Percentiles rank a stretch among this genome's conserved stretches.
phyloP scores from a whole-genome alignment of 2,113 vertebrate genomes.

The Willisornis vidua region DNA sequence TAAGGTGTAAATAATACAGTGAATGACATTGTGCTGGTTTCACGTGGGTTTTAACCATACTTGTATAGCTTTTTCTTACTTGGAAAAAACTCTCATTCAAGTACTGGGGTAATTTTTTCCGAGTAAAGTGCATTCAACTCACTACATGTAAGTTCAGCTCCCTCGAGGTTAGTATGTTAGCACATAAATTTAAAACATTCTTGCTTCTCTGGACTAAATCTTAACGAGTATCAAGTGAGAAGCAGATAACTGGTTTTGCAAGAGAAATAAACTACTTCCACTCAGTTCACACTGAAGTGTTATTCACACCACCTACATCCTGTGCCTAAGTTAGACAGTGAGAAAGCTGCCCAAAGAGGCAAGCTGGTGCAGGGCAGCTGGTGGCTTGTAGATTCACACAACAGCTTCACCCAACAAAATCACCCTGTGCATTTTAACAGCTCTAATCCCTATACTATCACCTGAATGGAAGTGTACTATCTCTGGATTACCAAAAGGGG shows the following conservation, averaged over 20 bases:
- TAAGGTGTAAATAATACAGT: background rate
- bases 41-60: background rate
- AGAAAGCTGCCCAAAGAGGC: conserved; percentile 56
- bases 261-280: conserved; percentile 40
- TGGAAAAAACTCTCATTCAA: background rate
- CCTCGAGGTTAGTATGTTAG: background rate
- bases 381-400: conserved; percentile 24
- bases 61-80: background rate
- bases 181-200: background rate
- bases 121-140: background rate
- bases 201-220: background rate
- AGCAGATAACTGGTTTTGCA: conserved; percentile 21
- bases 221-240: background rate
- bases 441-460: background rate
- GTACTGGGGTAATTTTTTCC: background rate
- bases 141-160: background rate
- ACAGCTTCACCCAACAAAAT: background rate
- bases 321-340: conserved; percentile 51
- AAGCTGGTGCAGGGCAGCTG: conserved; percentile 50
- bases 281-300: conserved; percentile 25
- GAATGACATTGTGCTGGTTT: background rate
- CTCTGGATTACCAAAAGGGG: background rate
- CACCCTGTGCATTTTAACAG: background rate
- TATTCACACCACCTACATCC: conserved; percentile 63
- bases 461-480: background rate